phyloP scores from a whole-genome alignment of 2,888 invertebrate species.

The Lypha dubia region DNA sequence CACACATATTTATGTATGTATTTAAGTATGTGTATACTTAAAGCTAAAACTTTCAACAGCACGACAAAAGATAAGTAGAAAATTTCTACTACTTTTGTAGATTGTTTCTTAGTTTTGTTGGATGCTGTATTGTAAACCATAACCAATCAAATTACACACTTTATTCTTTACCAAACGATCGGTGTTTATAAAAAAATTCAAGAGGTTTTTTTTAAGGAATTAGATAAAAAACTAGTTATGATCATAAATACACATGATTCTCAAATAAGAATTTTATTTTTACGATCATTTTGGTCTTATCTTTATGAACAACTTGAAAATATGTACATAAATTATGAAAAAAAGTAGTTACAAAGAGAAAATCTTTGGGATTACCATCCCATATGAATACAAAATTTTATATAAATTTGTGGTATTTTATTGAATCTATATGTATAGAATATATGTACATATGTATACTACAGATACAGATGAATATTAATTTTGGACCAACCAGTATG shows the following conservation, averaged over 20 bases:
- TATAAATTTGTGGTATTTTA: no score
- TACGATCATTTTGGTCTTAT: no score
- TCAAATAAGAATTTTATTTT: not conserved
- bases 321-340: no score
- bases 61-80: not conserved
- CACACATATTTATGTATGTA: not conserved
- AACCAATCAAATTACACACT: not conserved
- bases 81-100: not conserved
- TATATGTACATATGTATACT: no score
- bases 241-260: not conserved
- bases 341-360: no score
- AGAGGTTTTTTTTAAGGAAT: slow-evolving; percentile 7
- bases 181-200: slow-evolving; percentile 12
- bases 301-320: not conserved
- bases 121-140: not conserved
- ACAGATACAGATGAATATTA: no score
- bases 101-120: not conserved
- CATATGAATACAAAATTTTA: no score
- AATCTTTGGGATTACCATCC: no score
- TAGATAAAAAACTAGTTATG: slow-evolving; percentile 36
- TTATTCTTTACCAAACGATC: not conserved
- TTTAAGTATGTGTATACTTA: not conserved
- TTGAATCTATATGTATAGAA: no score
- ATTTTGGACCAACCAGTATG: no score
- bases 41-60: not conserved